Percentiles rank a stretch among this genome's conserved stretches.
Conservation (phyloP, 2,797 vertebrate species). For the Glyptemys insculpta region DNA sequence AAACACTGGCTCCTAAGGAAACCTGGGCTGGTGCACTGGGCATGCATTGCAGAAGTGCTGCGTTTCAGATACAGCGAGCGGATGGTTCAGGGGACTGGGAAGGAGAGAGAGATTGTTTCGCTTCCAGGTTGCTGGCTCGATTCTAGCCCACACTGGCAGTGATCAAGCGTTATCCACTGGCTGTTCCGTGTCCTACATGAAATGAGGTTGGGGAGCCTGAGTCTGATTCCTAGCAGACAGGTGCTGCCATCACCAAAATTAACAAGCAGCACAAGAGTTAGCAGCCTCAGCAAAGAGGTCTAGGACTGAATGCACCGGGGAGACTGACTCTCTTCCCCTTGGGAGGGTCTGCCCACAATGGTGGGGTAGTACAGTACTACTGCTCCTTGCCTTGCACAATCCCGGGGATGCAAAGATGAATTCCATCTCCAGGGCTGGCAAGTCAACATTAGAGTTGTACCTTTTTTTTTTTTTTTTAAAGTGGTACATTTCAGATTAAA, state of each 20-base stretch:
- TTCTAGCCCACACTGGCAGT: neutral
- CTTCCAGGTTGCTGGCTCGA: neutral
- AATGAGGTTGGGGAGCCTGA: neutral
- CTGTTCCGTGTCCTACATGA: neutral
- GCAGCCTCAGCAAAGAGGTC: neutral
- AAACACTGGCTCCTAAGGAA: neutral
- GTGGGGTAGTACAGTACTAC: rapidly evolving
- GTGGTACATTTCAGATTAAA: neutral
- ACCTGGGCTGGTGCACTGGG: neutral
- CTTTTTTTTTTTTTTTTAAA: neutral
- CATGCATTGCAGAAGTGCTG: neutral
- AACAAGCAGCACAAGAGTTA: neutral
- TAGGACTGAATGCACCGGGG: neutral
- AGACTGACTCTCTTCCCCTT: rapidly evolving
- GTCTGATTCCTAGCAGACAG: neutral
- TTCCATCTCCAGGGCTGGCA: rapidly evolving
- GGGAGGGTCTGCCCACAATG: rapidly evolving
- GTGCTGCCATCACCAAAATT: neutral
- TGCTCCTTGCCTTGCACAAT: neutral
- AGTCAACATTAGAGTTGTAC: neutral
- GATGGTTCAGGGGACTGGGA: neutral
- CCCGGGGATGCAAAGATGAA: neutral
- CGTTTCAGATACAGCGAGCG: neutral
- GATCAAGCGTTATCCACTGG: neutral
- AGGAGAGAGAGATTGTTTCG: neutral